These are phyloP conservation scores for Doris montereyensis DNA, from an alignment of 2,888 invertebrate species.

Conservation along the genomic window DNA sequence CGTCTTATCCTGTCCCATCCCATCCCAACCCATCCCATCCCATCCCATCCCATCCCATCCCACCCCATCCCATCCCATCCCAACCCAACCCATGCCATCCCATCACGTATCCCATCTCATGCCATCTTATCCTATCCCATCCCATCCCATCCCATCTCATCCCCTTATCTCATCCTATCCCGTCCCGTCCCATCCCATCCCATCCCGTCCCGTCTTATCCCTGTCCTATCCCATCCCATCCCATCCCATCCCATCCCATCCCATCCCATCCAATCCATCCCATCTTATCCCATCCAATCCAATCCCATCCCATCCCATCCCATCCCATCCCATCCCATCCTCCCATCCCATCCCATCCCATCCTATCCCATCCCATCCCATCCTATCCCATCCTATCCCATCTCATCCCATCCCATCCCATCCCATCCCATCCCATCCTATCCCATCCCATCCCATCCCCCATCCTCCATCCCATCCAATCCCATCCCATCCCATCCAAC, in stretches of 20 bases:
- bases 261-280: background rate
- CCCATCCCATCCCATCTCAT: background rate
- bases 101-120: background rate
- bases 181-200: background rate
- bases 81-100: background rate
- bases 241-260: background rate
- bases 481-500: constrained; percentile 22
- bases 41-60: background rate
- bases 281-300: background rate
- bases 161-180: constrained; percentile 7
- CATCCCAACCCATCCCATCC: constrained; percentile 5
- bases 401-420: background rate
- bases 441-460: background rate
- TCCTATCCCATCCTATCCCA: constrained; percentile 10
- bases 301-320: background rate
- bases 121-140: too few relatives aligned
- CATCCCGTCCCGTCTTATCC: background rate
- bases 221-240: background rate
- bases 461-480: constrained; percentile 5
- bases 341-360: too few relatives aligned
- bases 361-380: background rate
- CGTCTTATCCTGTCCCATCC: constrained; percentile 15
- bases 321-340: background rate
- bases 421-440: background rate
- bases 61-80: constrained; percentile 26